Base-by-base conservation (phyloP, 30 jellyfish, hydroid and myxozoan species). In the Clytia hemisphaerica region DNA sequence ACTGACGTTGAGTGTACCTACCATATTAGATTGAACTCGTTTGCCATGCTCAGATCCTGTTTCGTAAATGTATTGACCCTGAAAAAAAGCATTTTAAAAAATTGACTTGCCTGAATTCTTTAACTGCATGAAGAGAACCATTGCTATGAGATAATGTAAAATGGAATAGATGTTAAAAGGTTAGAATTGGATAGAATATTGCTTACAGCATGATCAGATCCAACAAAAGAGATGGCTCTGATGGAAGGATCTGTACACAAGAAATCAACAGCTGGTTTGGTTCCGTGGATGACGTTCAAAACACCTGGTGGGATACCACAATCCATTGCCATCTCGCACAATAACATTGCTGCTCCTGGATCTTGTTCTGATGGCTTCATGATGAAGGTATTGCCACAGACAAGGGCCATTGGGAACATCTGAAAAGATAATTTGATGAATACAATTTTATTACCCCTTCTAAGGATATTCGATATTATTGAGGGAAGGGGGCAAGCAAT, bases 261-360 rank as follows among this genome's bases (percentile, higher is more conserved):
- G 50, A 85, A 85, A 67, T 85, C 88, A 54, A 85, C 96, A 44
- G 96, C 92, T 77, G 88, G 93, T 45, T 88, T 88, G 4, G 89
- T 85, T 15, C 97, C 97, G 55, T 88, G 97, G 58, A 88, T 88
- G n/a, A 88, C 93, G 74, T 88, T 88, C 25, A 88, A 93, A 16
- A 88, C 97, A 31, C 97, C 97, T 58, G 68, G 94, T 0, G 97
- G 97, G 0, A 88, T 93, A 4, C 97, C 97, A n/a, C 91, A 81
- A 65, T 88, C 95, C 25, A 79, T 82, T 0, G 97, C 97, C 66
- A 88, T 61, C 55, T 79, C 73, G 0, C 84, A 88, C 32, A 88
- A 61, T 80, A 88, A 79, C 94, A 88, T 88, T 2, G 94, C 94
- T 27, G 97, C 97, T 1, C 97, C 97, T 1, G 97, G 97, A 33